Base-by-base conservation (phyloP, 2,888 invertebrate species). In the Torymus texanus region DNA sequence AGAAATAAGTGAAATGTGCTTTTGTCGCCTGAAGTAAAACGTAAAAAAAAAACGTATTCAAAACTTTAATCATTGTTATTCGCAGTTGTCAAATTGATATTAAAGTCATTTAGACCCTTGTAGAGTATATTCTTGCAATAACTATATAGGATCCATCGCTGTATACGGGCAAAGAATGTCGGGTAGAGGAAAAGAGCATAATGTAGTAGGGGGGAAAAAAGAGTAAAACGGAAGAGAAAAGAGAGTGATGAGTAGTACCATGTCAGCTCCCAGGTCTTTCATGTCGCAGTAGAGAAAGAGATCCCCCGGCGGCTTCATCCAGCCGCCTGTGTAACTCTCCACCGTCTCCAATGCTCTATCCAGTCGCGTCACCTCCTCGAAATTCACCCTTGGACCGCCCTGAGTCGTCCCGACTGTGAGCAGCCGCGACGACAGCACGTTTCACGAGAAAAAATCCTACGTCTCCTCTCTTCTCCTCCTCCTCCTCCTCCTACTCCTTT, bases 201-300 rank as follows among this genome's bases (percentile, higher is more conserved):
- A 13, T 41, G 5, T 29, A 29, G 4, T 29, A 5, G 29, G 65
- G 56, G 41, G 5, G 24, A 21, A 8, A 24, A 24, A 29, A 29
- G 2, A 61, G 1, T 24, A 29, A 55, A n/a, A 61, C 2, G 18
- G n/a, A 62, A 53, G 12, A 51, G n/a, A 21, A 56, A 50, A 24
- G 56, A 65, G 50, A 62, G n/a, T 16, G 14, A 75, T 70, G 53
- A 12, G 11, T 41, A 78, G 77, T 92, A 95, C 95, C 95, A 95
- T 95, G 92, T 95, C 95, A 92, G 94, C 94, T 92, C 94, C 95
- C 94, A 94, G 94, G 92, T 94, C 94, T 93, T 93, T 94, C 94
- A 94, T 94, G 93, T 94, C 94, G 91, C 93, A 91, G 91, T 93
- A 92, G 90, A 93, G 93, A 92, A 94, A 93, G 91, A 93, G 92